These are phyloP conservation scores for Perithous albicinctus DNA, from an alignment of 2,888 invertebrate genomes.

Conservation along the genomic window DNA sequence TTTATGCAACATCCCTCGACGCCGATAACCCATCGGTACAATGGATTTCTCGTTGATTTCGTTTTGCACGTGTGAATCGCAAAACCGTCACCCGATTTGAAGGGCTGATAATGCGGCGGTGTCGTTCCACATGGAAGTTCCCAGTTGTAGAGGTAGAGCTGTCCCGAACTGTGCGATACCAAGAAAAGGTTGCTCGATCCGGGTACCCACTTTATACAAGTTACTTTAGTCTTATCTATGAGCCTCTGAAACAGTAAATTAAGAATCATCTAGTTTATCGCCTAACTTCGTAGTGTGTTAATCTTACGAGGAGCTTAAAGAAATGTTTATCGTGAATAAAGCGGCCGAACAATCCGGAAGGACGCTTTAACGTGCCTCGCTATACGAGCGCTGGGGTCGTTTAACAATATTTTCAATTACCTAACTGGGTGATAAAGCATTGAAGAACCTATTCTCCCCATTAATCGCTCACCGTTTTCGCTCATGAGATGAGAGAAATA, in stretches of 20 bases:
- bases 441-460: background rate
- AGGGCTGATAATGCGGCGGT: slow-evolving; percentile 97
- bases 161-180: slow-evolving; percentile 97
- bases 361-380: background rate
- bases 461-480: background rate
- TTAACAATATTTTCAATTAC: background rate
- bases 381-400: background rate
- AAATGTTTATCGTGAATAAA: too few species aligned
- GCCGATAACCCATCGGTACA: slow-evolving; percentile 96
- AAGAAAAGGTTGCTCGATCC: slow-evolving; percentile 97
- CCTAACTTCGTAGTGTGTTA: background rate
- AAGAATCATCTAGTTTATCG: slow-evolving; percentile 34
- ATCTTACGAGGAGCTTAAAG: background rate
- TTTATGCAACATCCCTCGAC: slow-evolving; percentile 94
- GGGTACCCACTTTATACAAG: slow-evolving; percentile 99
- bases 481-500: background rate
- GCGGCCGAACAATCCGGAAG: background rate
- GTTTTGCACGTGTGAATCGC: slow-evolving; percentile 98
- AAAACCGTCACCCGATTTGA: slow-evolving; percentile 97
- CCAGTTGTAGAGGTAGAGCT: slow-evolving; percentile 99
- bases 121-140: slow-evolving; percentile 96
- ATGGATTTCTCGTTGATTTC: slow-evolving; percentile 97
- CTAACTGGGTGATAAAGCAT: background rate
- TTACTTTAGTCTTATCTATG: slow-evolving; percentile 97
- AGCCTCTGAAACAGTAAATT: slow-evolving; percentile 89